These are phyloP conservation scores for Hipposideros armiger DNA, from an alignment of 2,113 vertebrate species.

Conservation along the genomic window DNA sequence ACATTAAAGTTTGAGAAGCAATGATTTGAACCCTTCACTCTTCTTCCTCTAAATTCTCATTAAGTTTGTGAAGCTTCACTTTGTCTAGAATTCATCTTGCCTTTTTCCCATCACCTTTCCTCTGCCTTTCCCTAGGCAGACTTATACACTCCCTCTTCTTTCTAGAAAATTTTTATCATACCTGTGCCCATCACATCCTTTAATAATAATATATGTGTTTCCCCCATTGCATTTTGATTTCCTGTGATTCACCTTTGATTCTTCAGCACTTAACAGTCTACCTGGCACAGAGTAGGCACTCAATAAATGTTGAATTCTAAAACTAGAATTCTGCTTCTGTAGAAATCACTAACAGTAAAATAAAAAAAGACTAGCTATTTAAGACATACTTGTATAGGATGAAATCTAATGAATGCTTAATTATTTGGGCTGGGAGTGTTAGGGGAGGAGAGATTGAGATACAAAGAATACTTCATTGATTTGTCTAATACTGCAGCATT, in stretches of 20 bases:
- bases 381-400: background rate
- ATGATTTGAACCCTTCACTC: background rate
- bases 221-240: background rate
- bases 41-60: background rate
- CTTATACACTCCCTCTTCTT: background rate
- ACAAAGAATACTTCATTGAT: background rate
- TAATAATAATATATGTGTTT: conserved; percentile 24
- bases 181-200: background rate
- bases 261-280: conserved; percentile 12
- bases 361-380: conserved; percentile 8
- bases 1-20: background rate
- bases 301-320: background rate
- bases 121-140: background rate
- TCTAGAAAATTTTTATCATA: background rate
- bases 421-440: conserved; percentile 9
- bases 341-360: background rate
- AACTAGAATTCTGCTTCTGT: background rate
- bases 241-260: conserved; percentile 26
- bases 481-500: background rate
- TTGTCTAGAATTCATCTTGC: background rate
- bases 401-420: background rate
- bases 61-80: background rate
- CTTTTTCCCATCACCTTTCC: background rate
- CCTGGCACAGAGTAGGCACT: background rate
- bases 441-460: background rate